phyloP scores from a whole-genome alignment of 2,113 vertebrate genomes.

The Corythornis madagascariensis region DNA sequence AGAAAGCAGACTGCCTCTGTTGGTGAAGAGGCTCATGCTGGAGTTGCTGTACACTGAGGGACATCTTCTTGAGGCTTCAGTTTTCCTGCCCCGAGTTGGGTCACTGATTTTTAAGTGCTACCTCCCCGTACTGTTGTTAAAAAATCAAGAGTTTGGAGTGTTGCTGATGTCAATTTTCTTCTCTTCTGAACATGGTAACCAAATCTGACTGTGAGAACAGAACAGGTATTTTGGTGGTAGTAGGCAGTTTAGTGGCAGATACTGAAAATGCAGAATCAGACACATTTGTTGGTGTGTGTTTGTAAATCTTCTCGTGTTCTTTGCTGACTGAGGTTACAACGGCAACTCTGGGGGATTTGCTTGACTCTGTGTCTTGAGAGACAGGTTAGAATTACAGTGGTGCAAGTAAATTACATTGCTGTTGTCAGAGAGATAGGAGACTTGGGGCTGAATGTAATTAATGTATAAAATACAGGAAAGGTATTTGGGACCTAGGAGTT shows the following conservation, averaged over 20 bases:
- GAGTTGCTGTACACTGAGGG: neutral
- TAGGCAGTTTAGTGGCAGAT: neutral
- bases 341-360: neutral
- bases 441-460: neutral
- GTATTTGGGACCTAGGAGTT: neutral
- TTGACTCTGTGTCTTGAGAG: neutral
- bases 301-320: neutral
- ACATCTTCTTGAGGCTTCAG: neutral
- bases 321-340: rapidly evolving
- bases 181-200: no score
- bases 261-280: neutral
- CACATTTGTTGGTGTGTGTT: neutral
- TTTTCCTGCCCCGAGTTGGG: neutral
- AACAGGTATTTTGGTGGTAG: neutral
- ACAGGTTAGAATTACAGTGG: neutral
- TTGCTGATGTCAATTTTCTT: neutral
- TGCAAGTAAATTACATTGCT: neutral
- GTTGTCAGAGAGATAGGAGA: neutral
- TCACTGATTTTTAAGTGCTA: neutral
- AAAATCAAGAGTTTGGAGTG: neutral
- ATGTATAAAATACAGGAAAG: neutral
- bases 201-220: neutral
- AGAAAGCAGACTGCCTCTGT: neutral
- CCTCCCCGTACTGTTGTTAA: no score
- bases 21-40: neutral